phyloP scores from a whole-genome alignment of 2,888 invertebrate genomes.

The Phyllotreta cruciferae region DNA sequence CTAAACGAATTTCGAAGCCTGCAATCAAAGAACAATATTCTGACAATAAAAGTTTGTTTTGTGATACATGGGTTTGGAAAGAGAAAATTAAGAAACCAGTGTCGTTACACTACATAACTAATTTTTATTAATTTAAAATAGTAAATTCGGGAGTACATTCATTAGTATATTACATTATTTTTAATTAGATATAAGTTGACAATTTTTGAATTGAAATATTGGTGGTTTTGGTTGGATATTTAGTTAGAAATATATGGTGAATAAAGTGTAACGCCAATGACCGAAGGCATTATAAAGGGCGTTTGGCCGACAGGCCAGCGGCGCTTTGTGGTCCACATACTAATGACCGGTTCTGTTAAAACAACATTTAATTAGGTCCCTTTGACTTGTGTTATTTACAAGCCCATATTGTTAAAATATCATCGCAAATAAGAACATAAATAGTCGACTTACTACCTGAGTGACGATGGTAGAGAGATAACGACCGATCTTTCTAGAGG shows the following conservation, averaged over 20 bases:
- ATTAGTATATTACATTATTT: background rate
- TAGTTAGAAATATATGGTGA: background rate
- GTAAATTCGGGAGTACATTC: background rate
- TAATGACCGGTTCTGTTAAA: slow-evolving; percentile 58
- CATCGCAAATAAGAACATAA: slow-evolving; percentile 48
- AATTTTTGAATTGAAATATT: too few species aligned
- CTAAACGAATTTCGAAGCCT: slow-evolving; percentile 29
- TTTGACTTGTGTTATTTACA: slow-evolving; percentile 53
- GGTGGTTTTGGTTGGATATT: too few species aligned
- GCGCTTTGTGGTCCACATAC: slow-evolving; percentile 57
- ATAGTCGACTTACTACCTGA: slow-evolving; percentile 39
- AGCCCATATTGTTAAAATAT: slow-evolving; percentile 50
- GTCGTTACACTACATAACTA: background rate
- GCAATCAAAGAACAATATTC: slow-evolving; percentile 34
- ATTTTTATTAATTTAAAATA: background rate
- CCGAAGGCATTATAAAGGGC: slow-evolving; percentile 26
- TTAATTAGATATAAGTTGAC: too few species aligned
- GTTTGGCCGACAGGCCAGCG: slow-evolving; percentile 40
- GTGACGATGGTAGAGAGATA: slow-evolving; percentile 10
- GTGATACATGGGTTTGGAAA: slow-evolving; percentile 17
- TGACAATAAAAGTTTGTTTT: slow-evolving; percentile 33
- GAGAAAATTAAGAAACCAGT: slow-evolving; percentile 12
- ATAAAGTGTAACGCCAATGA: background rate
- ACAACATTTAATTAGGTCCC: slow-evolving; percentile 60
- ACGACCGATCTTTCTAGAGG: too few species aligned